Evolutionary conservation across 2,888 invertebrate species (phyloP).

Genomic region (Onchidella celtica): DNA sequence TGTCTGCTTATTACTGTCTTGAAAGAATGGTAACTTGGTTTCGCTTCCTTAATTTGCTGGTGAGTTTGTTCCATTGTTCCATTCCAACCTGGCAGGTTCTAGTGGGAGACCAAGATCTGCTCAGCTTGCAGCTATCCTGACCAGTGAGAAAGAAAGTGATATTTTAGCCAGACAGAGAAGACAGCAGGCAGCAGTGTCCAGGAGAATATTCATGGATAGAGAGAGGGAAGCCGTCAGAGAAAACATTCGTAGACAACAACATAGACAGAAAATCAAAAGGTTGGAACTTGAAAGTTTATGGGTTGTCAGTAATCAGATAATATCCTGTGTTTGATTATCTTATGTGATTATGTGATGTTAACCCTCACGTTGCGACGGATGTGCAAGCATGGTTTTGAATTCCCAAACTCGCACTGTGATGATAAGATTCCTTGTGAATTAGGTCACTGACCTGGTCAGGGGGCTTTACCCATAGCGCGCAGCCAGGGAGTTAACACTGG

Average conservation of each 20-base stretch:
- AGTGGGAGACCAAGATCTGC: slow-evolving; percentile 36
- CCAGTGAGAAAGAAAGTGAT: slow-evolving; percentile 68
- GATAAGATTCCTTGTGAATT: no score
- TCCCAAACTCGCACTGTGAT: neutral
- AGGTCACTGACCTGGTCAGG: no score
- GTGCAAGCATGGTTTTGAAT: neutral
- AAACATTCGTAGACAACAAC: slow-evolving; percentile 71
- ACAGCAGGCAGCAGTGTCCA: slow-evolving; percentile 73
- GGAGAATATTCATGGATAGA: slow-evolving; percentile 78
- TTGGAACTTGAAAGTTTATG: no score
- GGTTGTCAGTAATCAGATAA: no score
- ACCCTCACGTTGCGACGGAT: neutral
- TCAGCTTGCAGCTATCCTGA: slow-evolving; percentile 67
- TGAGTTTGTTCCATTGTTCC: no score
- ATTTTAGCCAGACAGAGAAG: slow-evolving; percentile 64
- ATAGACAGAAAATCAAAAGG: slow-evolving; percentile 69
- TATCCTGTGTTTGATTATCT: neutral
- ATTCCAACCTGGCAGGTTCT: no score
- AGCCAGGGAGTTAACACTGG: no score
- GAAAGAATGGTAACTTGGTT: no score
- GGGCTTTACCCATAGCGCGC: no score
- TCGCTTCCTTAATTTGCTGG: no score
- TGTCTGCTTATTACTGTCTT: no score
- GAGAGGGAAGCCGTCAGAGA: slow-evolving; percentile 79
- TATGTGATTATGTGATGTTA: no score